These are phyloP conservation scores for Mya arenaria DNA, from an alignment of 1,140 invertebrate genomes.

Conservation along the genomic window DNA sequence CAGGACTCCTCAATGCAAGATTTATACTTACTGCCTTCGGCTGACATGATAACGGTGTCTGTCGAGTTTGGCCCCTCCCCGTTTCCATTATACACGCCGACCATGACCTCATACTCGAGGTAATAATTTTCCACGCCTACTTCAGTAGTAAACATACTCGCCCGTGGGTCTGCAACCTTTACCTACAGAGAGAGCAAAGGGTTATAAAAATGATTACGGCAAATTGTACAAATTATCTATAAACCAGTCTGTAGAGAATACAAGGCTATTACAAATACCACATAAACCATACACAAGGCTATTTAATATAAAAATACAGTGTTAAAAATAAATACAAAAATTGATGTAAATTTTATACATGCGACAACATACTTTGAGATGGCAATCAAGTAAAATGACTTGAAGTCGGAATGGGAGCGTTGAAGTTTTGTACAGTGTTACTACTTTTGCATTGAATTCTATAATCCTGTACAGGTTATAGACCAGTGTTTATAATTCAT, in stretches of 20 bases:
- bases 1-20: too few species aligned
- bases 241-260: neutral
- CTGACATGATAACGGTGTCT: conserved; percentile 90
- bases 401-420: too few species aligned
- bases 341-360: too few species aligned
- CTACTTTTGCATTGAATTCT: too few species aligned
- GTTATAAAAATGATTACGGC: neutral
- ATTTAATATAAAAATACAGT: too few species aligned
- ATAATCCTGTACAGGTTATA: too few species aligned
- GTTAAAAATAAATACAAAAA: too few species aligned
- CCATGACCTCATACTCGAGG: conserved; percentile 94
- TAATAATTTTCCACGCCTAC: conserved; percentile 91
- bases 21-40: conserved; percentile 88
- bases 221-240: neutral
- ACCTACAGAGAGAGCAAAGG: conserved; percentile 14
- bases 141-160: conserved; percentile 22
- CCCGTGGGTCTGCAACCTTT: conserved; percentile 23
- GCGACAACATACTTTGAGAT: too few species aligned
- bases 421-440: too few species aligned
- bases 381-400: too few species aligned
- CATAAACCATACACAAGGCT: too few species aligned
- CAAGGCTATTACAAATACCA: neutral
- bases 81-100: conserved; percentile 89
- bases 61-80: conserved; percentile 92
- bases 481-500: too few species aligned